These are phyloP conservation scores for Nasua narica DNA, from an alignment of 2,797 vertebrate species.

Conservation along the genomic window DNA sequence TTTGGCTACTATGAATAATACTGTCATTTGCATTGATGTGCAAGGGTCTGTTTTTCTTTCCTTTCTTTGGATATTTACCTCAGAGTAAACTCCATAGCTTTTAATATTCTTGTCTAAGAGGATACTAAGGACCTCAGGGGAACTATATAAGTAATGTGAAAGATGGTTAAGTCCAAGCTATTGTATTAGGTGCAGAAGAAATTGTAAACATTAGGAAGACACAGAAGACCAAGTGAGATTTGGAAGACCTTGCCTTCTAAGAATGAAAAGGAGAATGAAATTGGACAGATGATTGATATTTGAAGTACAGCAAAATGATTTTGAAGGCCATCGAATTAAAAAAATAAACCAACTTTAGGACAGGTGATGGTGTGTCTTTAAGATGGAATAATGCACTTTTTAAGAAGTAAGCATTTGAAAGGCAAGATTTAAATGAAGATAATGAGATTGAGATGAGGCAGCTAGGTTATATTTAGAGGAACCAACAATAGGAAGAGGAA, in stretches of 20 bases:
- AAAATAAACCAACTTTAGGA: neutral
- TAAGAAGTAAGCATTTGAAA: constrained; percentile 20
- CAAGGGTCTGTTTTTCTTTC: neutral
- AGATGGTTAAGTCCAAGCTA: neutral
- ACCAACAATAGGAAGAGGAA: neutral
- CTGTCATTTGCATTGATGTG: neutral
- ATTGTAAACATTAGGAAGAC: neutral
- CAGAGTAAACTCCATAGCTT: neutral
- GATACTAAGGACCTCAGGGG: constrained; percentile 25
- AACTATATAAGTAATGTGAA: neutral
- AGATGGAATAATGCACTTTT: constrained; percentile 2
- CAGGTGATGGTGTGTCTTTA: neutral
- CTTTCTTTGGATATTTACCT: neutral
- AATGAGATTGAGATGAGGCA: neutral
- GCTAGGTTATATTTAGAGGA: neutral
- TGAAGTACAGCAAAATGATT: neutral
- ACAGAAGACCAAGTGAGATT: neutral
- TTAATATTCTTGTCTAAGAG: constrained; percentile 25
- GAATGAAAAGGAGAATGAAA: constrained; percentile 27
- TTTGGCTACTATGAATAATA: neutral
- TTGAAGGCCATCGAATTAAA: neutral
- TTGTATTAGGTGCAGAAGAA: neutral
- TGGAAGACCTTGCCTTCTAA: neutral
- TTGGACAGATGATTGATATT: neutral
- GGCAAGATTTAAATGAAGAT: neutral